Base-by-base conservation (phyloP, 2,113 vertebrate genomes). In the Melospiza melodia region DNA sequence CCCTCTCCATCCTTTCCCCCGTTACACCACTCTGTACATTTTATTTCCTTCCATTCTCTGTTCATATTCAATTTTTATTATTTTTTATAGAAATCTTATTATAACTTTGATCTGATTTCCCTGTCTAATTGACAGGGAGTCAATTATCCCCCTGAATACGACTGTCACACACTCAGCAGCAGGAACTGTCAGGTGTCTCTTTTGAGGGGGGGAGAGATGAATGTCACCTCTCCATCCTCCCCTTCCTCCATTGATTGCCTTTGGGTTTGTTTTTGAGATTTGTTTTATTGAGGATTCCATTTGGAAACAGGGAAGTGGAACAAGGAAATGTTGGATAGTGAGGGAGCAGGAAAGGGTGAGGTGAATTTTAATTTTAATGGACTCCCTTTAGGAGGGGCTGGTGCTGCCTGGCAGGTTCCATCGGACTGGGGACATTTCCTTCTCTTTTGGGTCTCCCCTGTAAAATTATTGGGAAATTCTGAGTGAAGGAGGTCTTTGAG, bases 41-140 rank as follows among this genome's bases (percentile, higher is more conserved):
- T 44, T 15, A 11, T 48, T 89, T 90, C 27, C 22, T 75, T 87
- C 65, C 7, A 5, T 55, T 78, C 30, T 57, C 65, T 75, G 21
- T 28, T 86, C 15, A 6, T 93, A 44, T 65, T 15, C 27, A 15
- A 14, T 10, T 6, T 66, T 81, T 43, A 5, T 65, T 28, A 10
- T 54, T 33, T 73, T 41, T 85, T 51, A 51, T 17, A 49, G 37
- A 59, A 27, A 48, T 91, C 65, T 65, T 87, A 86, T 23, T 94
- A 63, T 65, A 31, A 41, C 55, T 84, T 93, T 63, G 82, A 76
- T 95, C 88, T 66, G 69, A 58, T 71, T 91, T 89, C 57, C 33
- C 58, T 85, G 35, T n/a, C 68, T 93, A 52, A 93, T 54, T 96
- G 94, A 76, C 91, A 94, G 88, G 68, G 81, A 91, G 84, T 89